Base-by-base conservation (phyloP, 1,140 invertebrate species). In the Listronotus bonariensis region DNA sequence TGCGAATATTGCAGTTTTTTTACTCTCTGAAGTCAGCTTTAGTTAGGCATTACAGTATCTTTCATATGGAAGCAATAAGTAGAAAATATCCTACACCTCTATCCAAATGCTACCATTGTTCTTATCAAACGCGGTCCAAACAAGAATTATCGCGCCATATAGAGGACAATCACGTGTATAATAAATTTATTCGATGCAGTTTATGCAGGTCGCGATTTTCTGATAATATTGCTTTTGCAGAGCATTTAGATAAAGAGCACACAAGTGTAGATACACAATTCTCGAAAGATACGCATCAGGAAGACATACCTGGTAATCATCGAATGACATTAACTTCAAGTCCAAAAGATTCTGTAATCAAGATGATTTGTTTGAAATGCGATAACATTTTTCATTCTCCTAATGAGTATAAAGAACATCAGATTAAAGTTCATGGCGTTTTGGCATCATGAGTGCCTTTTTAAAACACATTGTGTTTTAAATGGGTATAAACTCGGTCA, bases 1-100 rank as follows among this genome's bases (percentile, higher is more conserved):
- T 48, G 45, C 18, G 45, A 48, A 17, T 48, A 48, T 12, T 48
- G 45, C 45, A 20, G 15, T 7, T 48, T 48, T 20, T 48, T 48
- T 12, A 48, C 45, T 6, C 45, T 48, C 6, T 48, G 45, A 48
- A 48, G 26, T 48, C 45, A 17, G 45, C 45, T 3, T 48, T 48
- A 20, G 18, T 12, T 6, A 18, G 45, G 7, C 45, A 48, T 48
- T 26, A 20, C 18, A 48, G 15, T 11, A 12, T 48, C 5, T 48
- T 48, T 11, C 45, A 48, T 20, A 20, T 15, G 11, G 15, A 26
- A 15, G 2, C 5, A 6, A 18, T 48, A 6, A 10, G 5, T 9
- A 20, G 10, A 48, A 48, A 48, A 20, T 6, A 48, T 20, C 15
- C 20, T 26, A 5, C 20, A 1, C 10, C 7, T 11, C 9, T 12